Base-by-base conservation (phyloP, 2,113 vertebrate species). In the Columba livia region DNA sequence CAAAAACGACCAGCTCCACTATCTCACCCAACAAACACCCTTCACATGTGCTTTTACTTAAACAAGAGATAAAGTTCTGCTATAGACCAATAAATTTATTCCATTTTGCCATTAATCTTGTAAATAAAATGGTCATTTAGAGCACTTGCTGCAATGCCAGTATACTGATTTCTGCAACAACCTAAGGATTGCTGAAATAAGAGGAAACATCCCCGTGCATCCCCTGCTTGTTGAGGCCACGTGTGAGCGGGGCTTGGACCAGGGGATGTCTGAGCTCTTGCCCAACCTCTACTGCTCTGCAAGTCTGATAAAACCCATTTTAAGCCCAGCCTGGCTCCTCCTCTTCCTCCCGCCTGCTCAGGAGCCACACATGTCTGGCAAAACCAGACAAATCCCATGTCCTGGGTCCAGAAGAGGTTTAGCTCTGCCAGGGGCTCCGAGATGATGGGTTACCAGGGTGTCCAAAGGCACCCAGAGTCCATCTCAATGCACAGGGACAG, bases 321-420 rank as follows among this genome's bases (percentile, higher is more conserved):
- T 8, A 40, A 73, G 71, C 58, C 71, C 53, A 67, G 36, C 36
- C 66, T 28, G 60, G 60, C 60, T 83, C 32, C 60, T 72, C 53
- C 58, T 82, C 19, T 38, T 44, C 53, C 83, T 79, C 72, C 72
- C 2, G 2, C 64, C 71, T 48, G 57, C 78, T 51, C 56, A 0
- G 5, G 61, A 38, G 44, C 17, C 4, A 0, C 1, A 3, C 7
- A 2, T 12, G 47, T 26, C 0, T 2, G 71, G 57, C 8, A 79
- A n/a, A 36, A 48, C 7, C 2, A 16, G 62, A 56, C 23, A 73
- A 79, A 75, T 20, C 50, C 51, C 38, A n/a, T 2, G 3, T 31
- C 75, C 53, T 32, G 47, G 1, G 1, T n/a, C 23, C 31, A 40
- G 64, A 38, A 66, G 47, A 16, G 18, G 29, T 79, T 24, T 36